Evolutionary conservation across 2,113 vertebrate species (phyloP).

Genomic region (Urocynchramus pylzowi): DNA sequence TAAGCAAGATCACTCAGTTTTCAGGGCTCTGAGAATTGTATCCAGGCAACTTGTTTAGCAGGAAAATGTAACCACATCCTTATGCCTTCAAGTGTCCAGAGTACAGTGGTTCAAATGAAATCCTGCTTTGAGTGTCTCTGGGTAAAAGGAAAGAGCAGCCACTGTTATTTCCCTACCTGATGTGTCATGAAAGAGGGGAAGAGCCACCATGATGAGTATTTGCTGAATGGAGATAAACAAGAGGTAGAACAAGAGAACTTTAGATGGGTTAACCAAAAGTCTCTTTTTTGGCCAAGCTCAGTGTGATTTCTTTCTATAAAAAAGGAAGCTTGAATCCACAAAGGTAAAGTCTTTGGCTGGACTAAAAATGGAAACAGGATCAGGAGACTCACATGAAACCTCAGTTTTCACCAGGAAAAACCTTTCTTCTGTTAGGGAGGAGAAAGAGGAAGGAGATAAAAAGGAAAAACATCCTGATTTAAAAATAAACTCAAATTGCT

Average conservation of each 20-base stretch:
- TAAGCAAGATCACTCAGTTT: not conserved
- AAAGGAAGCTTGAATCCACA: not conserved
- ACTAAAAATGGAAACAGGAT: constrained; percentile 3
- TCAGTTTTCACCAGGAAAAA: not conserved
- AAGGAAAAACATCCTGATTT: not conserved
- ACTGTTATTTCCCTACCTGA: not conserved
- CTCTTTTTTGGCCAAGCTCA: not conserved
- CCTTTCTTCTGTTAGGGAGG: not conserved
- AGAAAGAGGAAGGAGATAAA: not conserved
- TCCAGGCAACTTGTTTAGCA: not conserved
- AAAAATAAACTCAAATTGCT: not conserved
- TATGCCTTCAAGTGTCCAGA: not conserved
- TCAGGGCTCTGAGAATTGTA: not conserved
- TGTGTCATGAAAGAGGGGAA: not conserved
- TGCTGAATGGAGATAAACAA: not conserved
- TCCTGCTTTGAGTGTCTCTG: not conserved
- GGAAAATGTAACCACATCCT: not conserved
- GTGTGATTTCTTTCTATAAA: not conserved
- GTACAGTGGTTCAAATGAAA: not conserved
- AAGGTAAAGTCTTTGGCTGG: not conserved
- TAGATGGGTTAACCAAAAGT: not conserved
- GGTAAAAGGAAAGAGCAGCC: not conserved
- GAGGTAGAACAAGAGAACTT: not conserved
- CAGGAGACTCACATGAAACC: not conserved
- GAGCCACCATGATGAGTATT: not conserved